These are phyloP conservation scores for Chiloscyllium plagiosum DNA, from an alignment of 2,113 vertebrate genomes.

Conservation along the genomic window DNA sequence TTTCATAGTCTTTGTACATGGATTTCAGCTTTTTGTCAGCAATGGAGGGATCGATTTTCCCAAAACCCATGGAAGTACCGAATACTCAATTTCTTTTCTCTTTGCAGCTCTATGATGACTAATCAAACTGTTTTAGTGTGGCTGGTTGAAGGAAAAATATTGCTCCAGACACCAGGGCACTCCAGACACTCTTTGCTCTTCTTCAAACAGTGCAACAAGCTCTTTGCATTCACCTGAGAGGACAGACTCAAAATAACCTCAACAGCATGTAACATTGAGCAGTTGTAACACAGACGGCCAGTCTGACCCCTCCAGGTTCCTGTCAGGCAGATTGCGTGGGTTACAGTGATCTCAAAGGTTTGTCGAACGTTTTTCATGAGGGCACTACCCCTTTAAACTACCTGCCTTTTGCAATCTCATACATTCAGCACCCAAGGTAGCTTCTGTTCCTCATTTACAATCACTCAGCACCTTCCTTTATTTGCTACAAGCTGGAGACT, in stretches of 20 bases:
- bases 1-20: constrained; percentile 66
- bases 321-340: background rate
- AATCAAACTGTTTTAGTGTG: background rate
- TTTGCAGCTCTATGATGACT: background rate
- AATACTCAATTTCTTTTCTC: too few species aligned
- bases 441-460: background rate
- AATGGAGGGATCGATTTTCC: constrained; percentile 77
- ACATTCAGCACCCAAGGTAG: background rate
- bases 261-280: background rate
- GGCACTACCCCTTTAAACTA: background rate
- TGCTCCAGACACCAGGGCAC: background rate
- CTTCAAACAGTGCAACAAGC: background rate
- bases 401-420: background rate
- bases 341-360: background rate
- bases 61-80: constrained; percentile 57
- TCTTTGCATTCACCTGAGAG: background rate
- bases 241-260: background rate
- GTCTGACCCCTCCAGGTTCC: background rate
- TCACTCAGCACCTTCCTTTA: background rate
- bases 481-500: background rate
- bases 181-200: background rate
- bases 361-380: background rate
- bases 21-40: constrained; percentile 71
- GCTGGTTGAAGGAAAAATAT: background rate
- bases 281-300: background rate